Base-by-base conservation (phyloP, 1,140 invertebrate genomes). In the Cataglyphis hispanica region DNA sequence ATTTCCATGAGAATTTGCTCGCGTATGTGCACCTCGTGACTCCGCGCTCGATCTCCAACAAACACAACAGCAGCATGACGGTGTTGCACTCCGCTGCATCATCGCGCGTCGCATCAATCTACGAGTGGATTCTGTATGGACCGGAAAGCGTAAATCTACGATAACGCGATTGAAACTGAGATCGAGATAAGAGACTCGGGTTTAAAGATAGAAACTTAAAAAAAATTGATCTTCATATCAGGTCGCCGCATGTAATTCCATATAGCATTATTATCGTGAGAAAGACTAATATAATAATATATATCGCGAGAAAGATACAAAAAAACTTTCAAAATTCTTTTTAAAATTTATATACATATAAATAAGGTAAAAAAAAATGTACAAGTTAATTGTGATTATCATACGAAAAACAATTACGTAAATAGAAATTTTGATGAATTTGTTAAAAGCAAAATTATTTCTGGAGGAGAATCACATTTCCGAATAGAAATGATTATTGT, bases 1-100 rank as follows among this genome's bases (percentile, higher is more conserved):
- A 91, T 92, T 92, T 92, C 86, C 91, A 89, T 75, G 91, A 91
- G 86, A 90, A 86, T 87, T 75, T 84, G 43, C 74, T 67, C 43
- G 64, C 85, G 74, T 67, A 84, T 25, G 67, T 69, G 76, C 72
- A 63, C 56, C 60, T 27, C 27, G 63, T 56, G 83, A 63, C 46
- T 77, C 46, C 66, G 66, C 46, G 50, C 60, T 66, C 34, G 40
- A 37, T 34, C 50, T 85, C 84, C 53, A 77, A 63, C 61, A 37
- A 84, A 56, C 72, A 74, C 61, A 77, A 25, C 27, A 46, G 60
- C 67, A 13, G 58, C 34, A 61, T 34, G 34, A 22, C 72, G 72
- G 40, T 58, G 56, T 77, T 78, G 64, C 72, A 77, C 46, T 76
- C 58, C 13, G 74, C 75, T 43, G 81, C 58, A 53, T 77, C 83